Conservation (phyloP, 2,797 vertebrate species). For the Bradypus variegatus region DNA sequence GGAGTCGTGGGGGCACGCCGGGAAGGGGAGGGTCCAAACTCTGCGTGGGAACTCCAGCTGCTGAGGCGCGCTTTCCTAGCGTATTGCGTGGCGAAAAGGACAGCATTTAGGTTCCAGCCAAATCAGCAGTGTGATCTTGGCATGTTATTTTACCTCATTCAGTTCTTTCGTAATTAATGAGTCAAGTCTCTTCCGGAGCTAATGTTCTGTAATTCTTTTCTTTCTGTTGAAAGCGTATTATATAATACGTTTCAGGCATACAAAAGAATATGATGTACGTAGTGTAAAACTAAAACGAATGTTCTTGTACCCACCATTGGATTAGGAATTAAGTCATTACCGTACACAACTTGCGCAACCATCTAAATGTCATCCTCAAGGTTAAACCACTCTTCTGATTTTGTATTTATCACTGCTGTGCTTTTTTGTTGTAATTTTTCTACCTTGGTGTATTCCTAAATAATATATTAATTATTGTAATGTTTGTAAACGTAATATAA, state of each 20-base stretch:
- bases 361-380: background rate
- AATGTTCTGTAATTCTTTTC: background rate
- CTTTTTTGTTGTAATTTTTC: background rate
- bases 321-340: background rate
- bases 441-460: background rate
- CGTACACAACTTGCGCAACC: background rate
- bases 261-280: background rate
- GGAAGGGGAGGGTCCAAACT: rapidly evolving
- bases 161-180: background rate
- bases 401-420: conserved; percentile 8
- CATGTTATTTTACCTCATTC: background rate
- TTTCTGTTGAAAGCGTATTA: background rate
- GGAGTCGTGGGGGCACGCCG: rapidly evolving
- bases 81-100: rapidly evolving
- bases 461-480: background rate
- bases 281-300: background rate
- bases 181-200: background rate
- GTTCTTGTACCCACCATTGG: background rate
- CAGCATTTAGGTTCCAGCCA: background rate
- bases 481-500: background rate
- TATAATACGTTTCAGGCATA: background rate
- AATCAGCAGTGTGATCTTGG: no score
- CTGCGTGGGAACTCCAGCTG: rapidly evolving
- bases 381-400: background rate
- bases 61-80: rapidly evolving